phyloP scores from a whole-genome alignment of 2,113 vertebrate species.

The Pleuronectes platessa region DNA sequence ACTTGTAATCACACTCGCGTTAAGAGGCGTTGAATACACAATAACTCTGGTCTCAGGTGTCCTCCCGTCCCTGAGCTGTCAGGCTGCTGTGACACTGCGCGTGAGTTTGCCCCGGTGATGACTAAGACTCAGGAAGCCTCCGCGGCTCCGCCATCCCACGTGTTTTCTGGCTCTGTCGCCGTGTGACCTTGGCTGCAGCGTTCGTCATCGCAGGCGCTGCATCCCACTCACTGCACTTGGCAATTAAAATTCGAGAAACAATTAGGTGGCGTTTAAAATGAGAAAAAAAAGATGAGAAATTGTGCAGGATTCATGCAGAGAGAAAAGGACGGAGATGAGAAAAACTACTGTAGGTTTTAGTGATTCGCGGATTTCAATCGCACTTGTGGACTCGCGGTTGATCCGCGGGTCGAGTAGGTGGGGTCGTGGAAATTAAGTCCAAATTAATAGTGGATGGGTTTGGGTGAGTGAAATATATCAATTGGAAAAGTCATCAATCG shows the following conservation, averaged over 20 bases:
- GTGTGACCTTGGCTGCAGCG: conserved; percentile 71
- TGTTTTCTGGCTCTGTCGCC: conserved; percentile 56
- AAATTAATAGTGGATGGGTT: no score
- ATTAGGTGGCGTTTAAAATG: conserved; percentile 61
- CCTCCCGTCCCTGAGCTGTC: conserved; percentile 57
- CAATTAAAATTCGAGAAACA: conserved; percentile 76
- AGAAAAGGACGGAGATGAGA: conserved; percentile 26
- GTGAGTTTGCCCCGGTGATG: conserved; percentile 57
- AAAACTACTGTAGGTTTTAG: not conserved
- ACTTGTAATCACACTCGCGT: conserved; percentile 35
- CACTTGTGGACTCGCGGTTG: no score
- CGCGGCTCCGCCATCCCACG: conserved; percentile 61
- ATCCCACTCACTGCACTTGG: conserved; percentile 61
- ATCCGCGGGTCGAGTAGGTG: no score
- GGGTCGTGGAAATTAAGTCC: no score
- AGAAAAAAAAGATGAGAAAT: conserved; percentile 23
- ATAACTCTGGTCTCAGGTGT: conserved; percentile 29
- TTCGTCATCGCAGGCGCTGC: conserved; percentile 57
- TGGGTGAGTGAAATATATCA: no score
- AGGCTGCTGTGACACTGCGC: conserved; percentile 43
- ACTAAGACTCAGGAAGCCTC: conserved; percentile 76
- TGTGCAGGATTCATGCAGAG: conserved; percentile 34
- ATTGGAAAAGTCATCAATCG: no score
- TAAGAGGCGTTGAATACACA: conserved; percentile 15
- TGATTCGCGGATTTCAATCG: no score